Conservation (phyloP, 1,140 invertebrate genomes). For the Meloidogyne floridensis region DNA sequence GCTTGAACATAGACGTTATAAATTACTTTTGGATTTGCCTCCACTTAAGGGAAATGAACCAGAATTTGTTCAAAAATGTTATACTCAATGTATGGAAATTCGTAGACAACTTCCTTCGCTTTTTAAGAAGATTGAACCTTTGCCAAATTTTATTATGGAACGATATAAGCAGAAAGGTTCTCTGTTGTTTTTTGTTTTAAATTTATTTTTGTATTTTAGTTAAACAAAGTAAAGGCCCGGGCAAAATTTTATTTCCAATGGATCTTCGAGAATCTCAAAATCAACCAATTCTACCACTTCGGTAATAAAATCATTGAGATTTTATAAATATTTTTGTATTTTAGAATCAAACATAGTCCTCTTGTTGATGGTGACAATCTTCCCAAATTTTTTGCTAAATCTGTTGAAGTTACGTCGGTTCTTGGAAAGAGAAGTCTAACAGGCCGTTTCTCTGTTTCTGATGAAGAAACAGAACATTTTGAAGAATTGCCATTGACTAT, state of each 20-base stretch:
- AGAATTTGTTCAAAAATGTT: slow-evolving; percentile 36
- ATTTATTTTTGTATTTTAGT: slow-evolving; percentile 2
- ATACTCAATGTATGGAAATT: slow-evolving; percentile 24
- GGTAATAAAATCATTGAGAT: neutral
- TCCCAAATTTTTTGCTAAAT: neutral
- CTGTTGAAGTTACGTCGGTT: neutral
- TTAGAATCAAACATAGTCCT: neutral
- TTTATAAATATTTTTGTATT: neutral
- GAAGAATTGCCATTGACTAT: slow-evolving; percentile 42
- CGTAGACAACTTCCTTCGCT: slow-evolving; percentile 31
- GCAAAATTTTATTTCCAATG: slow-evolving; percentile 14
- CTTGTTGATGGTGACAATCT: neutral
- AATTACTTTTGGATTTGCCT: slow-evolving; percentile 36
- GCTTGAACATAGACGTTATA: slow-evolving; percentile 31
- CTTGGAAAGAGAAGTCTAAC: neutral
- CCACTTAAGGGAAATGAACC: slow-evolving; percentile 29
- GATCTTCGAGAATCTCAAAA: neutral
- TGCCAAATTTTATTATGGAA: slow-evolving; percentile 27
- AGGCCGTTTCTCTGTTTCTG: neutral
- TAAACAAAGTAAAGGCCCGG: neutral
- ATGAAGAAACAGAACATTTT: neutral
- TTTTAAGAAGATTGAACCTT: slow-evolving; percentile 27
- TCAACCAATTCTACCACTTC: neutral
- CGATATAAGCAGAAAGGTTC: slow-evolving; percentile 21
- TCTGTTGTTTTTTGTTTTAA: neutral